A percentile compares a stretch with the other conserved stretches of the same genome.
These are phyloP conservation scores for Pandemis corylana DNA, from an alignment of 2,888 invertebrate species.

Conservation along the genomic window DNA sequence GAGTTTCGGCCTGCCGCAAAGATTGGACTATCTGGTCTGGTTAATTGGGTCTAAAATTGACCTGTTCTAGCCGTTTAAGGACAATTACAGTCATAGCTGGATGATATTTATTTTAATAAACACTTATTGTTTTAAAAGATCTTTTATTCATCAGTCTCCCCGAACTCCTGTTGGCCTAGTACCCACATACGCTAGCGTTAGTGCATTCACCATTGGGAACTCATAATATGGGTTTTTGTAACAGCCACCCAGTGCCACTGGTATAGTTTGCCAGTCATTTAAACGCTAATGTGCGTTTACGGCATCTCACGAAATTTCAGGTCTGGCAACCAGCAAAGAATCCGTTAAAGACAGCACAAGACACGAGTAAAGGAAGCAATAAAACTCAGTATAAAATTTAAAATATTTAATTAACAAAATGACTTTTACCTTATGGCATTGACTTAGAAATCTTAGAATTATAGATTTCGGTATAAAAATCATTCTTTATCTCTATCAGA, in stretches of 20 bases:
- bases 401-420: conserved; percentile 59
- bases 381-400: conserved; percentile 22
- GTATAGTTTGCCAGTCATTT: no score
- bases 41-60: conserved; percentile 14
- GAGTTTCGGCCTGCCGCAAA: conserved; percentile 6
- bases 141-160: conserved; percentile 40
- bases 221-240: no score
- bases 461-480: conserved; percentile 65
- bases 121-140: conserved; percentile 52
- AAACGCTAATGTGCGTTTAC: no score
- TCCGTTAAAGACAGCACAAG: conserved; percentile 24
- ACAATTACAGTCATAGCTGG: conserved; percentile 48
- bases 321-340: neutral
- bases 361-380: conserved; percentile 12
- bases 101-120: conserved; percentile 62
- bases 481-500: conserved; percentile 57
- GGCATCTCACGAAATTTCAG: no score
- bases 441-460: conserved; percentile 47
- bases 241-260: no score
- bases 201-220: no score
- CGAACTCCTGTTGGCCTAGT: no score
- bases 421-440: conserved; percentile 51
- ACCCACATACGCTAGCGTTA: no score
- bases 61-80: conserved; percentile 21
- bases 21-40: neutral